Evolutionary conservation across 2,113 vertebrate species (phyloP).

Genomic region (Malurus melanocephalus): DNA sequence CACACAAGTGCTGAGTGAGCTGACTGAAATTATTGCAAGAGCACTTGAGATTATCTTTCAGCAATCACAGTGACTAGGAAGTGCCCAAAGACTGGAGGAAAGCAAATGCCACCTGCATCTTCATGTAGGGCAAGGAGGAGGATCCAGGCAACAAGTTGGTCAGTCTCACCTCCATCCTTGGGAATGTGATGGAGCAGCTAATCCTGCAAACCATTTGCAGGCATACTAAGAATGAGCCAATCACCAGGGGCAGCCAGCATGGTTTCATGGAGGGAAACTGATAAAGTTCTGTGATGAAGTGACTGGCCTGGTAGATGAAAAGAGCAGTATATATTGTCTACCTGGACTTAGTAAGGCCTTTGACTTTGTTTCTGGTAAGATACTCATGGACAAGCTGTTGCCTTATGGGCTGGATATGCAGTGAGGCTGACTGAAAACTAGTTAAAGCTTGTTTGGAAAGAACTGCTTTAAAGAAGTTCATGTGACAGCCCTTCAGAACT

Average conservation of each 20-base stretch:
- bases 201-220: background rate
- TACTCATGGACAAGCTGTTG: background rate
- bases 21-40: background rate
- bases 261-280: background rate
- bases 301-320: background rate
- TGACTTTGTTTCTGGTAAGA: background rate
- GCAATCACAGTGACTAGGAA: background rate
- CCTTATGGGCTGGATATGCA: background rate
- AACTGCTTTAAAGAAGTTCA: background rate
- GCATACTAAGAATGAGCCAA: background rate
- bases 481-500: background rate
- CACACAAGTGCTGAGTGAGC: background rate
- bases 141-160: background rate
- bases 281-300: background rate
- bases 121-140: background rate
- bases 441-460: background rate
- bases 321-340: background rate
- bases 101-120: background rate
- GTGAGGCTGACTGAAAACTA: background rate
- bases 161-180: background rate
- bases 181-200: background rate
- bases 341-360: background rate
- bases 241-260: background rate
- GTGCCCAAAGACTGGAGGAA: background rate
- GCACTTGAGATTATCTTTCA: background rate